Evolutionary conservation across 2,888 invertebrate genomes (phyloP), one percentile per base, ranked within the genome.

Genomic region (Oeneis ivallda): DNA sequence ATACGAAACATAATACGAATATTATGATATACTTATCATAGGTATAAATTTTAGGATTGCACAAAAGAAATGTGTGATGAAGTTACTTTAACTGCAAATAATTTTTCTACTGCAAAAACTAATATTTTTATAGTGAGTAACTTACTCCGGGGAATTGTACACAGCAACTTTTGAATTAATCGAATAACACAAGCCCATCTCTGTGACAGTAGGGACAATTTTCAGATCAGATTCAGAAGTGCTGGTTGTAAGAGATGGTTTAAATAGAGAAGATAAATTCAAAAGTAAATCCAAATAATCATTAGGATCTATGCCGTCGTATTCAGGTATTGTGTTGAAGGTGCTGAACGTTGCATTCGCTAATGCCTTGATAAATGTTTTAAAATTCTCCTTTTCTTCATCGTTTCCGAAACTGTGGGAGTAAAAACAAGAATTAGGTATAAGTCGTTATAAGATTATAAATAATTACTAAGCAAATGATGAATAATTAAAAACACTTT

Each of bases 131-230:
- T n/a, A n/a, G 17, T 17, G 10, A 52, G 26, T 61, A n/a, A 85
- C 92, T 90, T 81, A 94, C 94, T 79, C 74, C 0, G 92, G 93
- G 10, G 93, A 92, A 78, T 92, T 93, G 75, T 94, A 94, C 11
- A 92, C 79, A 0, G 95, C 94, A 43, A 94, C 90, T 72, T 93
- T 87, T 0, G 95, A 95, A 77, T 95, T 95, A 57, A 94, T 93
- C 19, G 94, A 89, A 79, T 94, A 94, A 72, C 95, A 96, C 64
- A 95, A 80, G 1, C 95, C 95, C 89, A 94, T 93, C 79, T 95
- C 95, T 0, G 95, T 94, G 10, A 95, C 81, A 0, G 94, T 94
- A 10, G 93, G 92, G 49, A 93, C 86, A 15, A 95, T 84, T 50
- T 82, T 82, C 73, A 94, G 80, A 66, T 80, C 79, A 58, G 92